phyloP scores from a whole-genome alignment of 2,888 invertebrate species.

The Kuschelorhynchus macadamiae region DNA sequence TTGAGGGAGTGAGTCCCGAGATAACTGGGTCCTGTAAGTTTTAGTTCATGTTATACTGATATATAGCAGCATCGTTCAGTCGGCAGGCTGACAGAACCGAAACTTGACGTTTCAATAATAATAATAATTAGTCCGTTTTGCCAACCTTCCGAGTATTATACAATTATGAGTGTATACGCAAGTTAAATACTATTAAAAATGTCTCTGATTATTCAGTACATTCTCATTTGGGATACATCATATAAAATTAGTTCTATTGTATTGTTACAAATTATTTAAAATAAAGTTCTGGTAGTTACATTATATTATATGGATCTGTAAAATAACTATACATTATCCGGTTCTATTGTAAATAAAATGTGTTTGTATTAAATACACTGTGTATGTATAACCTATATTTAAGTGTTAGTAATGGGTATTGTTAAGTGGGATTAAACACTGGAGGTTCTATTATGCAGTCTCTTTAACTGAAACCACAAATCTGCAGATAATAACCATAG shows the following conservation, averaged over 20 bases:
- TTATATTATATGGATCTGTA: constrained; percentile 46
- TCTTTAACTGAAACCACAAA: background rate
- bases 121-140: constrained; percentile 1
- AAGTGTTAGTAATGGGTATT: constrained; percentile 21
- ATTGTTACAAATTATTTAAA: constrained; percentile 44
- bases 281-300: constrained; percentile 40
- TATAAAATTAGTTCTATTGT: constrained; percentile 45
- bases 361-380: constrained; percentile 37
- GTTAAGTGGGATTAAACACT: background rate
- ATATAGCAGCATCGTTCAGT: constrained; percentile 23
- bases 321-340: constrained; percentile 49
- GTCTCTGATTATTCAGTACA: constrained; percentile 41
- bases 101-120: constrained; percentile 5
- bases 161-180: constrained; percentile 40
- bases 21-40: constrained; percentile 18
- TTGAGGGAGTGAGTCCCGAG: background rate
- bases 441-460: constrained; percentile 1
- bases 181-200: constrained; percentile 44
- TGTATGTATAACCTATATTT: constrained; percentile 40
- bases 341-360: constrained; percentile 50
- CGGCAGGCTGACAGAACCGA: constrained; percentile 18
- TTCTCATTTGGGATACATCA: constrained; percentile 45
- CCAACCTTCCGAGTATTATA: constrained; percentile 23
- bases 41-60: constrained; percentile 26
- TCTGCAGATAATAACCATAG: background rate